Base-by-base conservation (phyloP, 2,797 vertebrate genomes). In the Hydrocynus forskahlii region DNA sequence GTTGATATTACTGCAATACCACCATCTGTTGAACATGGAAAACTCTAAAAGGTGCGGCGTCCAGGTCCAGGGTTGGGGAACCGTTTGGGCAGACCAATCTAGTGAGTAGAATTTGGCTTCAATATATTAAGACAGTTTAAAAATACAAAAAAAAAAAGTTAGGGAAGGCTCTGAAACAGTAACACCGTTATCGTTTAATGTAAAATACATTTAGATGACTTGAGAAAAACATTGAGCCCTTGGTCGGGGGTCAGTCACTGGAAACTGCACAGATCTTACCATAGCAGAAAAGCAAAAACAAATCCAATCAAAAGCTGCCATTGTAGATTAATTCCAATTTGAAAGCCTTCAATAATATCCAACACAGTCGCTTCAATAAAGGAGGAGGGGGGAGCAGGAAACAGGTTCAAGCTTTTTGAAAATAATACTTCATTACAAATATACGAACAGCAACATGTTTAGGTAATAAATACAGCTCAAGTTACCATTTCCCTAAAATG, bases 361-460 rank as follows among this genome's bases (percentile, higher is more conserved):
- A 79, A 82, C 69, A 80, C 66, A 74, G 72, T 68, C 81, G 29
- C 7, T 74, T 55, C 45, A 80, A n/a, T 35, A 71, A 74, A 25
- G 35, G 57, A 72, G 84, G 66, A 59, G 59, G 21, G 59, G 59
- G 21, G 84, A 87, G 64, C 83, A 38, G n/a, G 78, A 78, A 87
- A 75, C n/a, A 25, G 52, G 21, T 85, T 81, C 85, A 84, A 85
- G n/a, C 82, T 75, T 78, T 21, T 79, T 67, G 25, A 8, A 87
- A 88, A 84, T 90, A 93, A 92, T 92, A 92, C 91, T 91, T 92
- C 50, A 84, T 79, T 66, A 84, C 74, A 75, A 67, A 89, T 55
- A 75, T 83, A 82, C 88, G 16, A 88, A 88, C 79, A 78, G 82
- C 68, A 73, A 83, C 83, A 76, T 63, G 71, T 83, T 75, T 73